Evolutionary conservation across 2,888 invertebrate species (phyloP).

Genomic region (Alsophila aescularia): DNA sequence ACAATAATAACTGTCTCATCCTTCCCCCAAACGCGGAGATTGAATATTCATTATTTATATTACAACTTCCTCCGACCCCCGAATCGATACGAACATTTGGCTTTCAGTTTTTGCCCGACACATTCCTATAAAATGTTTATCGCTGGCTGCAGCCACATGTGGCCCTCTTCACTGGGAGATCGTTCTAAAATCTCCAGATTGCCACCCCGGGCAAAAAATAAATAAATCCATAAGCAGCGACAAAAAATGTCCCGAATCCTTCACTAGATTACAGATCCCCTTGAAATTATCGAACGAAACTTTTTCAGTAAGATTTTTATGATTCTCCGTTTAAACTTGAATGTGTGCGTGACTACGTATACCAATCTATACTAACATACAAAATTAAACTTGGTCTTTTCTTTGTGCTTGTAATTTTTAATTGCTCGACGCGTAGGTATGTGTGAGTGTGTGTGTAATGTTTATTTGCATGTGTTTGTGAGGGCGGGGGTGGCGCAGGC

Average conservation of each 20-base stretch:
- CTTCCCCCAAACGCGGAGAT: constrained; percentile 36
- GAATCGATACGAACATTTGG: constrained; percentile 79
- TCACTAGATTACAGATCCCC: constrained; percentile 71
- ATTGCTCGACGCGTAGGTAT: constrained; percentile 45
- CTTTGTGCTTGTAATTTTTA: constrained; percentile 44
- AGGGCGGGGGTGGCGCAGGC: constrained; percentile 60
- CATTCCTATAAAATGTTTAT: constrained; percentile 85
- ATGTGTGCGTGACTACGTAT: constrained; percentile 11
- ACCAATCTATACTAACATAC: neutral
- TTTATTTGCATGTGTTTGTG: constrained; percentile 43
- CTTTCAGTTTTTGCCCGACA: constrained; percentile 76
- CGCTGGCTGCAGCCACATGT: constrained; percentile 75
- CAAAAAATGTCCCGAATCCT: constrained; percentile 79
- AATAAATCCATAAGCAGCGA: constrained; percentile 74
- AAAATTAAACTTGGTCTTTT: constrained; percentile 24
- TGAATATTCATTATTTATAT: constrained; percentile 65
- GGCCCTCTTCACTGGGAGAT: constrained; percentile 76
- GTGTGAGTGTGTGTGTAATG: constrained; percentile 25
- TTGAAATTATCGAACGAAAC: constrained; percentile 69
- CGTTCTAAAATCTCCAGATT: constrained; percentile 83
- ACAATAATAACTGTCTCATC: neutral
- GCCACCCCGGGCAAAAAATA: constrained; percentile 83
- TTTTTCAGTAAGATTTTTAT: constrained; percentile 49
- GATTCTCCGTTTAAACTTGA: constrained; percentile 32
- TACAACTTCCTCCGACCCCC: constrained; percentile 76